Percentiles rank a stretch among this genome's conserved stretches.
phyloP scores from a whole-genome alignment of 2,113 vertebrate genomes.

The Hypocryptadius cinnamomeus region DNA sequence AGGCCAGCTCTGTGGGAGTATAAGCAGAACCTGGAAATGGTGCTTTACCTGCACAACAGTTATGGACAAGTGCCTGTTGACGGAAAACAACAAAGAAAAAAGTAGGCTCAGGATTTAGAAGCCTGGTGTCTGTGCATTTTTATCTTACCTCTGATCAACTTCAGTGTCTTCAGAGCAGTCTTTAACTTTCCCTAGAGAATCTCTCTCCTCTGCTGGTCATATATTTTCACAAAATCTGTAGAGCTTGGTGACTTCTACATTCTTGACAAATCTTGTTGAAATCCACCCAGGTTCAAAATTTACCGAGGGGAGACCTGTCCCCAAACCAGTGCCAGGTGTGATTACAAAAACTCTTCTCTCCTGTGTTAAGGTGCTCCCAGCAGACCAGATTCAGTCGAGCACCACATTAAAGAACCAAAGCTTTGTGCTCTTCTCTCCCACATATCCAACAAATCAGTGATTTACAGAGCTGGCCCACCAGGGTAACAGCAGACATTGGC shows the following conservation, averaged over 20 bases:
- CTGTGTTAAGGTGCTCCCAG: background rate
- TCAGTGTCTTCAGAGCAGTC: background rate
- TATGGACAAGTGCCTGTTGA: background rate
- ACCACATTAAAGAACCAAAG: background rate
- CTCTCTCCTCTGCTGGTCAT: background rate
- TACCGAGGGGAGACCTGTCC: background rate
- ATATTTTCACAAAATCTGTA: background rate
- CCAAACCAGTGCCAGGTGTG: background rate
- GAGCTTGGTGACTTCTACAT: background rate
- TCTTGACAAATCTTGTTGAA: background rate
- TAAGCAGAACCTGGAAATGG: background rate
- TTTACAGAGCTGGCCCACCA: background rate
- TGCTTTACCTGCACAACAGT: background rate
- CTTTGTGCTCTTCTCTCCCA: background rate
- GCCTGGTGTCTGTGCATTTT: background rate
- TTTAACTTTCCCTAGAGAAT: background rate
- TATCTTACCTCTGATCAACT: background rate
- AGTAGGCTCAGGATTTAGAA: background rate
- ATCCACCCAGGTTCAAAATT: background rate
- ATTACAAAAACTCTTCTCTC: background rate
- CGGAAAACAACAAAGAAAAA: background rate
- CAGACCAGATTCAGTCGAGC: background rate
- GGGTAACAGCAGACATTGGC: background rate
- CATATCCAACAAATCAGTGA: background rate
- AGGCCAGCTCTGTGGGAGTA: background rate